Conservation (phyloP, 2,888 invertebrate species). For the Philopedon plagiatum region DNA sequence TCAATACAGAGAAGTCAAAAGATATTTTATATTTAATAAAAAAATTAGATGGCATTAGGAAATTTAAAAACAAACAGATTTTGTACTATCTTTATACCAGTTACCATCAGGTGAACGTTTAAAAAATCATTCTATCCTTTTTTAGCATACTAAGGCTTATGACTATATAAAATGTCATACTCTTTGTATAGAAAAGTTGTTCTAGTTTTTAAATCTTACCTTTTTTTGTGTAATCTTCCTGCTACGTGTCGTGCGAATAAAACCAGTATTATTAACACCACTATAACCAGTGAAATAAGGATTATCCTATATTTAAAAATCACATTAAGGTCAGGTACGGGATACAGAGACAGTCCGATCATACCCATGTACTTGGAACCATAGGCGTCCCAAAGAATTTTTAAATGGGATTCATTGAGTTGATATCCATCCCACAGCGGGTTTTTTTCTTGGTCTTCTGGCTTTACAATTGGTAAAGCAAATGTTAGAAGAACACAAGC, state of each 20-base stretch:
- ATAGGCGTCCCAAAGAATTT: constrained; percentile 53
- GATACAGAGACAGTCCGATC: constrained; percentile 44
- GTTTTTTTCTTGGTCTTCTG: constrained; percentile 26
- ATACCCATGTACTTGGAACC: constrained; percentile 42
- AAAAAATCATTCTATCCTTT: no score
- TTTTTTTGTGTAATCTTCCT: constrained; percentile 30
- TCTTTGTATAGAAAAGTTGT: neutral
- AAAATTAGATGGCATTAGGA: no score
- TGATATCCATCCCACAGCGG: constrained; percentile 54
- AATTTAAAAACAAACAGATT: no score
- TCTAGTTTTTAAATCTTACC: constrained; percentile 20
- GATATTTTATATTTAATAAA: no score
- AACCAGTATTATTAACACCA: constrained; percentile 40
- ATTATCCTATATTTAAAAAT: constrained; percentile 44
- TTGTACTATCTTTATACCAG: no score
- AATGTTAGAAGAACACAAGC: constrained; percentile 53
- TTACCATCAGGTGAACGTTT: no score
- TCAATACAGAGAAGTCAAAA: no score
- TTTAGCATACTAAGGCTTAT: no score
- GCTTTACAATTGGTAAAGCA: constrained; percentile 50
- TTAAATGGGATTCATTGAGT: constrained; percentile 49
- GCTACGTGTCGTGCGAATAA: constrained; percentile 22
- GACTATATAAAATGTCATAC: no score
- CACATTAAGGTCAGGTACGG: constrained; percentile 34
- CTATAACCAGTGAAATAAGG: constrained; percentile 40